Percentiles rank a stretch among this genome's conserved stretches.
Evolutionary conservation across 1,140 invertebrate genomes (phyloP).

Genomic region (Heterodera carotae): DNA sequence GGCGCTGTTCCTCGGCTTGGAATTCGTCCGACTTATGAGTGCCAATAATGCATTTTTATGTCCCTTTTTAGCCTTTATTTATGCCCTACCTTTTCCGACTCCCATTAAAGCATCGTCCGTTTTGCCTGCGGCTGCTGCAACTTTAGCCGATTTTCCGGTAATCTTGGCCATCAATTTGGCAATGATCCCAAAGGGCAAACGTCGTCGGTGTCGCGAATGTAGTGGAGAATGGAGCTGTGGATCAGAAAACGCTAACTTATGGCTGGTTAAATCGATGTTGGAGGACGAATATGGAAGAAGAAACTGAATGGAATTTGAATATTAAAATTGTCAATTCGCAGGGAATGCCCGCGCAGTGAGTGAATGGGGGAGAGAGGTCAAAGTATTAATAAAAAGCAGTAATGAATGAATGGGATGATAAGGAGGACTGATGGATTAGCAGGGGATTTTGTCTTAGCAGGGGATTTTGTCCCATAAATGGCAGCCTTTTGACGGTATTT

Average conservation of each 20-base stretch:
- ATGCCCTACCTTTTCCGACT: not conserved
- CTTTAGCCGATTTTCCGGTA: slow-evolving; percentile 11
- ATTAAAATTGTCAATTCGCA: no score
- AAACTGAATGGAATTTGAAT: no score
- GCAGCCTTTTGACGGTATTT: not conserved
- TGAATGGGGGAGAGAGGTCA: no score
- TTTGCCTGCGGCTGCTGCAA: slow-evolving; percentile 8
- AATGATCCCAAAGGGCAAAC: slow-evolving; percentile 5
- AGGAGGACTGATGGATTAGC: no score
- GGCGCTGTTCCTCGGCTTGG: not conserved
- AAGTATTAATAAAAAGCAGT: no score
- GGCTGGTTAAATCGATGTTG: not conserved
- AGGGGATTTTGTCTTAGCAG: no score
- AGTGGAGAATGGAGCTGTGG: not conserved
- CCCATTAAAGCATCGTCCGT: not conserved
- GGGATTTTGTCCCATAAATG: no score
- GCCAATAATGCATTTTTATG: not conserved
- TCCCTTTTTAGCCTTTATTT: not conserved
- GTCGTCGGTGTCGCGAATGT: not conserved
- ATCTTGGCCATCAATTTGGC: slow-evolving; percentile 19
- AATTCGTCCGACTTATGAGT: not conserved
- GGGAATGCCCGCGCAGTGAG: no score
- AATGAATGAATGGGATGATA: no score
- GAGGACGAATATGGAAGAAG: no score
- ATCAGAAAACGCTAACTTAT: not conserved